Evolutionary conservation across 92 coral and sea anemone genomes (phyloP).

Genomic region (Parazoanthus swiftii): DNA sequence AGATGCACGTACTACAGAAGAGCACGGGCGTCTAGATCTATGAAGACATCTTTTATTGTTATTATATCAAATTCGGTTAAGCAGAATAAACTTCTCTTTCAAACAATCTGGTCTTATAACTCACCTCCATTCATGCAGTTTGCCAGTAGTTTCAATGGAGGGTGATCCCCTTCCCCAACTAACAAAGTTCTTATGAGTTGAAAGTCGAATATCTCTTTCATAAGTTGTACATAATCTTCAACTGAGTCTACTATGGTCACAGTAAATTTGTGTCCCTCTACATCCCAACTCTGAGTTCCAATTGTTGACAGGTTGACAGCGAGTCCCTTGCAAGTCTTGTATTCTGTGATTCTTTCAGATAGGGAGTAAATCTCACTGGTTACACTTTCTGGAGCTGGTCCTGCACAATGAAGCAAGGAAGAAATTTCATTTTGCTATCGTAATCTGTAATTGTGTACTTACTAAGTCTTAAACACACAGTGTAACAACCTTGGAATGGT

Average conservation of each 20-base stretch:
- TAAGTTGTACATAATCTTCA: conserved; percentile 76
- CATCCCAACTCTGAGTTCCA: conserved; percentile 81
- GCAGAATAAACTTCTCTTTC: too few relatives aligned
- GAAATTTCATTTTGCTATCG: not conserved
- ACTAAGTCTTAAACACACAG: too few relatives aligned
- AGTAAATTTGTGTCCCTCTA: conserved; percentile 76
- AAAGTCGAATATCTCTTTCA: conserved; percentile 96
- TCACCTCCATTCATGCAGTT: conserved; percentile 95
- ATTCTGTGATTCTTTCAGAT: conserved; percentile 67
- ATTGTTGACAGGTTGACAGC: conserved; percentile 68
- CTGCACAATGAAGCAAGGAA: conserved; percentile 31
- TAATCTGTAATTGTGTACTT: too few relatives aligned
- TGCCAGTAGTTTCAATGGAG: conserved; percentile 70
- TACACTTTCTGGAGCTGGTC: conserved; percentile 95
- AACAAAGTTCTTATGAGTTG: conserved; percentile 68
- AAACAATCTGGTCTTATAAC: not conserved
- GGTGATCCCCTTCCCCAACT: conserved; percentile 51
- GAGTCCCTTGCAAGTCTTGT: conserved; percentile 75
- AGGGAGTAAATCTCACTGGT: conserved; percentile 78
- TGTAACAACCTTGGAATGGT: too few relatives aligned
- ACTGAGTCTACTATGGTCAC: conserved; percentile 88
- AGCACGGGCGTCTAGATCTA: too few relatives aligned
- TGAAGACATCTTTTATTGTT: too few relatives aligned
- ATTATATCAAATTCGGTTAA: too few relatives aligned
- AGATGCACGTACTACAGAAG: too few relatives aligned